Evolutionary conservation across 2,888 invertebrate species (phyloP).

Genomic region (Epistrophe grossulariae): DNA sequence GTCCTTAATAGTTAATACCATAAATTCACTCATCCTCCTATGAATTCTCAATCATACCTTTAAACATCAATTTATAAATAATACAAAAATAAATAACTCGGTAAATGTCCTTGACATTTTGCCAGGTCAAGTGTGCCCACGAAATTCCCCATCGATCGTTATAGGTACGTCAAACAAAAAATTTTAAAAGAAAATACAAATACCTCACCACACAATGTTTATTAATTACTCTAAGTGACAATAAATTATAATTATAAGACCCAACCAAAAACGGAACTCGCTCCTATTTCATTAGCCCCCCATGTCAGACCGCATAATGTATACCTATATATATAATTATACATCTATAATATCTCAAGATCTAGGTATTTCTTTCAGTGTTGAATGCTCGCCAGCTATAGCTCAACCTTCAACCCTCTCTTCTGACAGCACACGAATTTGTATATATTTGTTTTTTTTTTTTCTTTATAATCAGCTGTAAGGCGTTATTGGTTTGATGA

Average conservation of each 20-base stretch:
- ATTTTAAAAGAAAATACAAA: neutral
- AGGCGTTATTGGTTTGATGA: conserved; percentile 14
- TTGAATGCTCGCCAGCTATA: conserved; percentile 19
- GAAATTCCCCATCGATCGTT: neutral
- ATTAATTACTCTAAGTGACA: conserved; percentile 61
- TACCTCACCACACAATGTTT: conserved; percentile 20
- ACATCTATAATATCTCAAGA: conserved; percentile 40
- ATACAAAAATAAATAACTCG: neutral
- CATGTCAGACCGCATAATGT: neutral
- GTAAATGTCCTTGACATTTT: conserved; percentile 25
- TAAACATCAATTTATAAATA: neutral
- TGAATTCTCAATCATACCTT: no score
- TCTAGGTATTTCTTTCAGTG: conserved; percentile 27
- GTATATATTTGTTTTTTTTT: neutral
- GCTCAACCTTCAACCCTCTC: conserved; percentile 64
- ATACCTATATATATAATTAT: no score
- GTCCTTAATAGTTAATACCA: no score
- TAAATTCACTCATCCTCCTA: no score
- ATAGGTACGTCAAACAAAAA: neutral
- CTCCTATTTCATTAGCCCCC: conserved; percentile 12
- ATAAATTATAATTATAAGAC: conserved; percentile 51
- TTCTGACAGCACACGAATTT: conserved; percentile 38
- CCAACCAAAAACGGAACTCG: conserved; percentile 41
- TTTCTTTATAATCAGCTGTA: conserved; percentile 31
- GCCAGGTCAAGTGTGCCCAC: conserved; percentile 32